phyloP scores from a whole-genome alignment of 1,140 invertebrate species.

The Drosophila oshimai region DNA sequence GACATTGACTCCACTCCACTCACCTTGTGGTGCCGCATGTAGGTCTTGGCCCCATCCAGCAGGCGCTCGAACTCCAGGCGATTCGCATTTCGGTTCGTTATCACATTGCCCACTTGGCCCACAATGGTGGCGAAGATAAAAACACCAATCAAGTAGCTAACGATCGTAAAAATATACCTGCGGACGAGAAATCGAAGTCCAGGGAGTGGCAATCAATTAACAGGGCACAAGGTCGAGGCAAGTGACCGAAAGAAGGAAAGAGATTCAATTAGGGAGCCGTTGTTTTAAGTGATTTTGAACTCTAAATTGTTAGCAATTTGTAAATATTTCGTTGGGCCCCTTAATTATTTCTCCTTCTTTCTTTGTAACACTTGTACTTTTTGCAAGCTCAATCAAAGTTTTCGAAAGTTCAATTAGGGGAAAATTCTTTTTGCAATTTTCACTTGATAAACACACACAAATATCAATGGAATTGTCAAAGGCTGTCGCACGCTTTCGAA shows the following conservation, averaged over 20 bases:
- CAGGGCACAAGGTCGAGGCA: neutral
- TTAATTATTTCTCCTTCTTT: neutral
- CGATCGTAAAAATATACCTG: slow-evolving; percentile 98
- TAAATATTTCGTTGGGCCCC: too few relatives aligned
- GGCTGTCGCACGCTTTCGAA: slow-evolving; percentile 88
- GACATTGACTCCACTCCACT: neutral
- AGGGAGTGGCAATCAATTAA: slow-evolving; percentile 20
- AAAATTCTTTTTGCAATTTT: neutral
- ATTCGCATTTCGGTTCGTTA: slow-evolving; percentile 98
- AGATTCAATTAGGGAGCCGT: neutral
- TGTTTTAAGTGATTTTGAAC: neutral
- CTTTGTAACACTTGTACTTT: neutral
- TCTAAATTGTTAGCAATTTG: too few relatives aligned
- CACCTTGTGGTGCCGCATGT: slow-evolving; percentile 97
- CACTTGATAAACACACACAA: slow-evolving; percentile 19
- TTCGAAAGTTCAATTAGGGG: slow-evolving; percentile 83
- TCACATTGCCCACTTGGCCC: slow-evolving; percentile 98
- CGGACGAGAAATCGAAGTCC: neutral
- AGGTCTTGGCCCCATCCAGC: slow-evolving; percentile 97
- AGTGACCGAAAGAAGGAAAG: neutral
- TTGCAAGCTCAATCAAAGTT: slow-evolving; percentile 84
- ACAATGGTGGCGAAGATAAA: slow-evolving; percentile 99
- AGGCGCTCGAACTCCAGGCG: slow-evolving; percentile 96
- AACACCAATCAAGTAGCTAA: slow-evolving; percentile 97
- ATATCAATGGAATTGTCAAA: slow-evolving; percentile 77